Evolutionary conservation across 1,140 invertebrate species (phyloP).

Genomic region (Drosophila lacertosa): DNA sequence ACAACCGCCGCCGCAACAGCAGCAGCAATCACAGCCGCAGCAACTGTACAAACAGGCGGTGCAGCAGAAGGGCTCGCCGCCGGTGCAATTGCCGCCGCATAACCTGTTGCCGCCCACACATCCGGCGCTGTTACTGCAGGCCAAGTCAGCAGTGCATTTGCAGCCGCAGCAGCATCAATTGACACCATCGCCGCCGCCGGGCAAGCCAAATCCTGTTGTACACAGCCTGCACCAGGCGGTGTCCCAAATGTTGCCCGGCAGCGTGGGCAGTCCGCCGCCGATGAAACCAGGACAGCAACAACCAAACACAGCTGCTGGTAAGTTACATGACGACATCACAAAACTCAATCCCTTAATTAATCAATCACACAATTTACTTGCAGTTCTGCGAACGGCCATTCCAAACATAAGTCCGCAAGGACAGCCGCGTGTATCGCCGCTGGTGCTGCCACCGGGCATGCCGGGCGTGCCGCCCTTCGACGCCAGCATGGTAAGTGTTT

Average conservation of each 20-base stretch:
- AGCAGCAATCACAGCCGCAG: conserved; percentile 45
- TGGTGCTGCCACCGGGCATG: conserved; percentile 85
- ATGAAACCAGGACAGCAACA: conserved; percentile 75
- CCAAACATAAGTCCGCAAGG: conserved; percentile 87
- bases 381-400: conserved; percentile 85
- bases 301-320: conserved; percentile 55
- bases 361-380: conserved; percentile 20
- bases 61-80: conserved; percentile 48
- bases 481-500: conserved; percentile 88
- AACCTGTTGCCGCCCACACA: conserved; percentile 58
- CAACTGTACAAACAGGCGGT: conserved; percentile 55
- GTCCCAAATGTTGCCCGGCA: conserved; percentile 85
- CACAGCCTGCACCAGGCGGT: conserved; percentile 75
- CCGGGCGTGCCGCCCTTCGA: conserved; percentile 86
- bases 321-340: conserved; percentile 7
- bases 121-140: conserved; percentile 65
- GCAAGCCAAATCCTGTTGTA: conserved; percentile 64
- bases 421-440: conserved; percentile 85
- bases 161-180: conserved; percentile 71
- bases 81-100: conserved; percentile 56
- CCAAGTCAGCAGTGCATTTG: conserved; percentile 62
- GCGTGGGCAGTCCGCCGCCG: conserved; percentile 86
- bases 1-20: conserved; percentile 49
- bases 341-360: not conserved
- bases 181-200: conserved; percentile 62